Percentiles rank a stretch among this genome's conserved stretches.
These are phyloP conservation scores for Catostomus latipinnis DNA, from an alignment of 2,797 vertebrate species.

Conservation along the genomic window DNA sequence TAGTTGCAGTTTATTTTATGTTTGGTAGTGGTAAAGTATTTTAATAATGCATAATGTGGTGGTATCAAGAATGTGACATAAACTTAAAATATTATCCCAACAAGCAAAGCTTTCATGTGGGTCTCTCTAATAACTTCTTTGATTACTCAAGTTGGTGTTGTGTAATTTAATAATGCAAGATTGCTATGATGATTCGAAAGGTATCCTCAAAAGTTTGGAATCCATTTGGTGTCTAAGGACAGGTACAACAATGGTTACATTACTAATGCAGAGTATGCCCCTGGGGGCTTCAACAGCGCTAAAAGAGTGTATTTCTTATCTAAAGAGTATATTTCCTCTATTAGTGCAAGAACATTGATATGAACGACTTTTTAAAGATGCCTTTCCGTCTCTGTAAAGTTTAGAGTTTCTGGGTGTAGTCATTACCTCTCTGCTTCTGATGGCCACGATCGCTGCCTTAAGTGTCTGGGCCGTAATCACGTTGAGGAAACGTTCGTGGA, in stretches of 20 bases:
- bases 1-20: neutral
- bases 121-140: slow-evolving; percentile 4
- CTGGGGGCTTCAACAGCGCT: too few relatives aligned
- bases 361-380: too few relatives aligned
- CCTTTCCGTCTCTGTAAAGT: too few relatives aligned
- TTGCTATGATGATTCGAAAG: slow-evolving; percentile 21
- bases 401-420: too few relatives aligned
- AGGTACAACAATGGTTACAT: neutral
- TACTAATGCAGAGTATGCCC: too few relatives aligned
- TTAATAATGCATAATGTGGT: slow-evolving; percentile 18
- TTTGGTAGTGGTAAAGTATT: neutral
- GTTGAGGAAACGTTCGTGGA: too few relatives aligned
- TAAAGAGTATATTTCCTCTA: too few relatives aligned
- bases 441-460: too few relatives aligned
- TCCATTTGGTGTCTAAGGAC: neutral
- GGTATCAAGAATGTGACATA: neutral
- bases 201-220: neutral
- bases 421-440: too few relatives aligned
- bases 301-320: too few relatives aligned
- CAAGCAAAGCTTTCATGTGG: neutral
- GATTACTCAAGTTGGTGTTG: neutral
- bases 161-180: slow-evolving; percentile 9
- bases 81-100: neutral
- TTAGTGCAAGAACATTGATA: too few relatives aligned
- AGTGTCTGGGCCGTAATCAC: too few relatives aligned